Conservation (phyloP, 2,113 vertebrate genomes). For the Phyllopteryx taeniolatus region DNA sequence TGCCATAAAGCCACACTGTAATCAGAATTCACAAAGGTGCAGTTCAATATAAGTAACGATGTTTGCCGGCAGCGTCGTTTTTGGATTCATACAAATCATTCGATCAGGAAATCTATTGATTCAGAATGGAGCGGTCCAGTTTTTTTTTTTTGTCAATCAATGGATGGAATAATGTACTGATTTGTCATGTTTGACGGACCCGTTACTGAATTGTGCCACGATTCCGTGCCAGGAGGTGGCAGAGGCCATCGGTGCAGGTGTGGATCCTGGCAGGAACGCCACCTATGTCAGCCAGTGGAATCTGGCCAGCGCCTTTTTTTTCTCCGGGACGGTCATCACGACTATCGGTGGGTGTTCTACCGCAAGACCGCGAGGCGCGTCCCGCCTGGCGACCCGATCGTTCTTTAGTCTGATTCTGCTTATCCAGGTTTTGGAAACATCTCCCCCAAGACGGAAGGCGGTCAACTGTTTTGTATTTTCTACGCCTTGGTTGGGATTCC, state of each 20-base stretch:
- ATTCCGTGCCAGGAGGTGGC: conserved; percentile 71
- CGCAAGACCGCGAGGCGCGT: too few species aligned
- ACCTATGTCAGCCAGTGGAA: conserved; percentile 79
- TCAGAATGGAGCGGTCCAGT: conserved; percentile 13
- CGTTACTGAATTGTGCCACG: not conserved
- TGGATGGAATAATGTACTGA: too few species aligned
- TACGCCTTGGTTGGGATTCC: conserved; percentile 88
- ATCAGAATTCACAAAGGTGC: conserved; percentile 1
- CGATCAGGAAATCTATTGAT: conserved; percentile 16
- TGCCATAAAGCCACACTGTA: not conserved
- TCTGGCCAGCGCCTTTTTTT: conserved; percentile 86
- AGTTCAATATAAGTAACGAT: conserved; percentile 4
- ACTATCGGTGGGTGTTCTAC: conserved; percentile 73
- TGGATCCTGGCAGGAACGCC: conserved; percentile 70
- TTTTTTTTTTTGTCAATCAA: not conserved
- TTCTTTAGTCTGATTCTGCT: not conserved
- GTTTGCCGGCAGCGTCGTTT: not conserved
- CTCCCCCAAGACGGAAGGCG: conserved; percentile 81
- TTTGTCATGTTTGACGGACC: not conserved
- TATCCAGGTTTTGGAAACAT: conserved; percentile 84
- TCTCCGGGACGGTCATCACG: conserved; percentile 89
- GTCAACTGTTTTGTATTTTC: conserved; percentile 86
- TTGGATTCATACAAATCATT: conserved; percentile 21
- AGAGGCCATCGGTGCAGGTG: conserved; percentile 75
- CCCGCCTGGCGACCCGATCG: not conserved